Conservation (phyloP, 2,888 invertebrate genomes). For the Eueremaeus valkanovi region DNA sequence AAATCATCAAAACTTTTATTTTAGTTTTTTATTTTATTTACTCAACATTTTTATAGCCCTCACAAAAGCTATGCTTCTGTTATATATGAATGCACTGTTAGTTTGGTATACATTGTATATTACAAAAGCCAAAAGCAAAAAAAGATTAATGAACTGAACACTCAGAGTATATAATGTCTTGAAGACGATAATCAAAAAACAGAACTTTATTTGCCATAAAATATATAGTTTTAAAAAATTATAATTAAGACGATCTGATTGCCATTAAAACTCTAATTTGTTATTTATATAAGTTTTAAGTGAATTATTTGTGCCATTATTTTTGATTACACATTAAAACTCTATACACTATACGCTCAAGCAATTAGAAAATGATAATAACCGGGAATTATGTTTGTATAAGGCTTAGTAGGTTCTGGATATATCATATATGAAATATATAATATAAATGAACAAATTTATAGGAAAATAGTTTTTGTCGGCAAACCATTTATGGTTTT, state of each 20-base stretch:
- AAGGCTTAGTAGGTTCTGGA: background rate
- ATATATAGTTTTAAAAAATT: too few relatives aligned
- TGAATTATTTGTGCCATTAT: conserved; percentile 17
- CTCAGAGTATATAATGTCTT: too few relatives aligned
- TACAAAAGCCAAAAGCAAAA: background rate
- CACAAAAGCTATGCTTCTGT: background rate
- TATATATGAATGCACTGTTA: too few relatives aligned
- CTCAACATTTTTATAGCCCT: conserved; percentile 4
- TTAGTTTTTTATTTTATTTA: too few relatives aligned
- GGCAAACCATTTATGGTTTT: background rate
- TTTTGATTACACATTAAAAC: background rate
- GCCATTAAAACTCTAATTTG: too few relatives aligned
- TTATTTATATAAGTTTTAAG: background rate
- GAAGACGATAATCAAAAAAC: too few relatives aligned
- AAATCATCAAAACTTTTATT: background rate
- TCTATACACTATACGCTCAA: too few relatives aligned
- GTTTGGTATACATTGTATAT: too few relatives aligned
- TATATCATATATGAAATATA: background rate
- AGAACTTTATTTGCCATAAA: too few relatives aligned
- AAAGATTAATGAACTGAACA: conserved; percentile 18
- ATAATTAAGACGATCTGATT: too few relatives aligned
- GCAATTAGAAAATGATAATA: too few relatives aligned
- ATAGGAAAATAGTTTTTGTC: background rate
- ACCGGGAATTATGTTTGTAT: too few relatives aligned
- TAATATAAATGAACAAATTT: background rate